Evolutionary conservation across 2,113 vertebrate genomes (phyloP).

Genomic region (Anser cygnoides): DNA sequence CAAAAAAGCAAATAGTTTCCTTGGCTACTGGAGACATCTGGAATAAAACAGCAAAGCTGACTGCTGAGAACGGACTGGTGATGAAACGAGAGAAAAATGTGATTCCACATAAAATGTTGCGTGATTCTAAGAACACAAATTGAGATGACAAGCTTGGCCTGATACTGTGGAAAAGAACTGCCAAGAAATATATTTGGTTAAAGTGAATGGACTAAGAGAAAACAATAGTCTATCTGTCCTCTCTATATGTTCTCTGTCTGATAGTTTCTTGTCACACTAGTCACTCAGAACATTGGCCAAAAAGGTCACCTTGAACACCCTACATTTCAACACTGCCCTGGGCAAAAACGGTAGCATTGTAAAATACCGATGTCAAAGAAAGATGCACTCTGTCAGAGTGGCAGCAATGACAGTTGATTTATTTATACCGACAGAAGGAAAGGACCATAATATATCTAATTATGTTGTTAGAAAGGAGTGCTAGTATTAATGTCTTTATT

Average conservation of each 20-base stretch:
- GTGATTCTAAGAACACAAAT: background rate
- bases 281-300: background rate
- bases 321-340: background rate
- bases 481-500: background rate
- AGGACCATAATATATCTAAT: background rate
- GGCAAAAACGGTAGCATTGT: background rate
- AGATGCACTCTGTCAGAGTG: background rate
- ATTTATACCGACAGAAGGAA: background rate
- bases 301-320: background rate
- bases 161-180: background rate
- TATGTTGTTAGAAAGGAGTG: background rate
- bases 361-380: background rate
- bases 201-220: background rate
- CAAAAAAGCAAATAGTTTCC: background rate
- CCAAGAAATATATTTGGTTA: background rate
- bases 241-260: background rate
- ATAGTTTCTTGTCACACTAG: background rate
- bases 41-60: background rate
- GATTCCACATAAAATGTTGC: background rate
- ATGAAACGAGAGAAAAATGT: background rate
- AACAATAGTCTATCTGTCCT: background rate
- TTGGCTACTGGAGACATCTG: background rate
- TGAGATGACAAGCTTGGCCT: background rate
- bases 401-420: background rate
- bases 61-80: background rate